phyloP scores from a whole-genome alignment of 2,797 vertebrate species.

The Enteromius mattozi region DNA sequence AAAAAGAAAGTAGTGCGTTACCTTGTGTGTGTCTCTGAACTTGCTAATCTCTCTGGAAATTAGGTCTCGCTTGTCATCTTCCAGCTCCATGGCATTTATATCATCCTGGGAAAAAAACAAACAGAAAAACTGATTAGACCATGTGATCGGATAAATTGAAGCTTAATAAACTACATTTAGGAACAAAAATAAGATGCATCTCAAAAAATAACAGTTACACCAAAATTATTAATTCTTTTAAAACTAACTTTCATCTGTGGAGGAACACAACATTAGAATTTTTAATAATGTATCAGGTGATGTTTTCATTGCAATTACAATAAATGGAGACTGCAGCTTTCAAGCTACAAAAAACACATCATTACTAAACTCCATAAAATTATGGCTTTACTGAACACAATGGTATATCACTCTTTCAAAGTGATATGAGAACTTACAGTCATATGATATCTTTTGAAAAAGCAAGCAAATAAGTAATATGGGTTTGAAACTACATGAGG shows the following conservation, averaged over 20 bases:
- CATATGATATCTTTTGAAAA: not conserved
- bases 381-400: not conserved
- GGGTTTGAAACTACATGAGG: not conserved
- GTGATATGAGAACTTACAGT: not conserved
- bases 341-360: not conserved
- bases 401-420: not conserved
- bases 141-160: not conserved
- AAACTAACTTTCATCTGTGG: not conserved
- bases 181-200: not conserved
- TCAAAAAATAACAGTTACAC: not conserved
- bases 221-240: not conserved
- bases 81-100: slow-evolving; percentile 99
- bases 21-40: slow-evolving; percentile 99
- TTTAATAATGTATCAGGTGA: not conserved
- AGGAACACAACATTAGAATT: not conserved
- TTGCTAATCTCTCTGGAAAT: slow-evolving; percentile 99
- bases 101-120: slow-evolving; percentile 83
- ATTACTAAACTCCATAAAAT: not conserved
- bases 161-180: not conserved
- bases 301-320: not conserved
- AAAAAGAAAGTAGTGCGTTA: slow-evolving; percentile 81
- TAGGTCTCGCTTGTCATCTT: slow-evolving; percentile 99
- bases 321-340: not conserved
- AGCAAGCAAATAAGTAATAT: not conserved
- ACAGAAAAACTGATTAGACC: not conserved